Evolutionary conservation across 1,140 invertebrate species (phyloP), one percentile per base, ranked within the genome.

Genomic region (Drosophila parabipectinata): DNA sequence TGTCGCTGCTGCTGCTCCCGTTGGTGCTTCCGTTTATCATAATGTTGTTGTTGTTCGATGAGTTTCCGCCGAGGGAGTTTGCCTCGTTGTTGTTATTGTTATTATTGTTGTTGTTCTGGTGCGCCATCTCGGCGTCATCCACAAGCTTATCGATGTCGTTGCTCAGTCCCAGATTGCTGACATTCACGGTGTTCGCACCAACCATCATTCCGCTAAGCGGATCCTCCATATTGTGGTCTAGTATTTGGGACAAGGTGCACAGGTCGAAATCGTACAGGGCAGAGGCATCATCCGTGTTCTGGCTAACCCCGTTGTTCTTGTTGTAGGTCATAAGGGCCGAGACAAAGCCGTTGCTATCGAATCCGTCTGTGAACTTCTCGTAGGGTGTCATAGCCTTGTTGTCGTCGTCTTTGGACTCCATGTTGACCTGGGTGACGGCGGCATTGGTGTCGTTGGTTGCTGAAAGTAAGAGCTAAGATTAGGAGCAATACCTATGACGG

Each of bases 301-400:
- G 84, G 8, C 52, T 67, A 3, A 54, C 60, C 12, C 75, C 75
- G 26, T 72, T 88, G 32, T 82, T 87, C 18, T 87, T 87, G 50
- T 87, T 88, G 41, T 82, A 87, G 7, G 83, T 87, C 82, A 88
- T 77, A 5, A 91, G 34, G 1, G 87, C 90, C 9, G 85, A 82
- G 1, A 91, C 87, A 56, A 91, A 91, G 5, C 90, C 90, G 15
- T 85, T 91, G 54, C 90, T 91, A 53, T 91, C 90, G 50, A 91
- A 91, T 3, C 90, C 87, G 50, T 91, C 90, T 4, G 79, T 61
- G 39, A 91, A 91, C 59, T 91, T 91, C 32, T 88, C 90, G 51
- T 91, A 91, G 15, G 90, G 72, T 8, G 75, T 82, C 61, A 90
- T 41, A 4, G 80, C 71, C 67, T 91, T 91, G 41, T 87, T 91